These are phyloP conservation scores for Mobula hypostoma DNA, from an alignment of 2,113 vertebrate species.

Conservation along the genomic window DNA sequence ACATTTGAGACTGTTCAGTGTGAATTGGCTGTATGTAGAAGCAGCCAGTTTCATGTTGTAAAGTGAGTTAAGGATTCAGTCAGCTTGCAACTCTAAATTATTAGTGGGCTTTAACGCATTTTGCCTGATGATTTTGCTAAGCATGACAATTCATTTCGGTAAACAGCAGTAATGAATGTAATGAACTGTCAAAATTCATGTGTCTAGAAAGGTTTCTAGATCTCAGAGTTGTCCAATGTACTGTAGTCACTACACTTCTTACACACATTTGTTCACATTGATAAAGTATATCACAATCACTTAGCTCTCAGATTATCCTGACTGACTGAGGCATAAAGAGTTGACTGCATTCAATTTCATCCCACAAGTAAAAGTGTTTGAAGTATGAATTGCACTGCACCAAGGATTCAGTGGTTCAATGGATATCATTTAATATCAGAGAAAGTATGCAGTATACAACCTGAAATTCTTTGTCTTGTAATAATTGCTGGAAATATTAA, in stretches of 20 bases:
- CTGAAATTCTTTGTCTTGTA: not conserved
- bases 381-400: not conserved
- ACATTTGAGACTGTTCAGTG: not conserved
- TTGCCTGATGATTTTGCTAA: not conserved
- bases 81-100: not conserved
- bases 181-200: not conserved
- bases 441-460: no score
- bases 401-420: no score
- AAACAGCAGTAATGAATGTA: not conserved
- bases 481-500: not conserved
- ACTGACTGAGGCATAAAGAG: not conserved
- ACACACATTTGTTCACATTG: not conserved
- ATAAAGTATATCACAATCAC: not conserved
- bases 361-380: not conserved
- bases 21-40: not conserved
- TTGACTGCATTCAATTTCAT: not conserved
- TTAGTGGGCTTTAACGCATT: not conserved
- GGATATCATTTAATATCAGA: no score
- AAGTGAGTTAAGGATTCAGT: not conserved
- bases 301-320: not conserved
- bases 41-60: not conserved
- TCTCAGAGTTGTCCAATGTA: not conserved
- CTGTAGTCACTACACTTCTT: not conserved
- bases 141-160: not conserved
- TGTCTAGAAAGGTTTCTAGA: not conserved